Conservation (phyloP, 2,888 invertebrate genomes). For the Cantharis nigra region DNA sequence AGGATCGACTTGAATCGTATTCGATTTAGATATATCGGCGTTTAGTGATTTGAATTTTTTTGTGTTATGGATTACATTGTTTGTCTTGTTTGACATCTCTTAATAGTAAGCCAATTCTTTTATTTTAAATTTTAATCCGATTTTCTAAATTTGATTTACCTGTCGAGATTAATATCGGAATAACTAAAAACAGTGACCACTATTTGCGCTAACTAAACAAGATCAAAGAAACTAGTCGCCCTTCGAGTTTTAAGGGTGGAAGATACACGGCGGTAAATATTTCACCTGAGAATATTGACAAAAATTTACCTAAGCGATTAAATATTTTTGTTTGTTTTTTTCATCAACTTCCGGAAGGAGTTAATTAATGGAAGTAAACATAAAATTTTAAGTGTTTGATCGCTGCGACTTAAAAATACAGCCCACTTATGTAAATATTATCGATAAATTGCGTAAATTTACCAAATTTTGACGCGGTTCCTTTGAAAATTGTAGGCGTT, state of each 20-base stretch:
- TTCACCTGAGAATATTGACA: not conserved
- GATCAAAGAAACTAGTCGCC: not conserved
- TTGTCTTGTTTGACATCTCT: not conserved
- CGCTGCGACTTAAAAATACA: not conserved
- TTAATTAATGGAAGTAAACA: not conserved
- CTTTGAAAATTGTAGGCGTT: not conserved
- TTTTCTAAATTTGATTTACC: not conserved
- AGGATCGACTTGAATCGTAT: constrained; percentile 9
- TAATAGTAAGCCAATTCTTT: not conserved
- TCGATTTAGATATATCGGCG: not conserved
- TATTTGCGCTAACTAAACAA: not conserved
- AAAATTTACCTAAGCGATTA: not conserved
- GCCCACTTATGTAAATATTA: not conserved
- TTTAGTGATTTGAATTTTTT: constrained; percentile 1
- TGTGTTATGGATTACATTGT: constrained; percentile 1
- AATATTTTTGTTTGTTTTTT: not conserved
- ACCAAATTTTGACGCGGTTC: not conserved
- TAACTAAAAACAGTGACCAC: not conserved
- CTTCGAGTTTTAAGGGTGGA: not conserved
- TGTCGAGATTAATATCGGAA: not conserved
- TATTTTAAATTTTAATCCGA: too few species aligned
- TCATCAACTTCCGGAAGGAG: not conserved
- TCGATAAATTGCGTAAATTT: not conserved
- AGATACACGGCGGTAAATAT: not conserved
- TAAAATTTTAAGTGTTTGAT: not conserved